Evolutionary conservation across 2,888 invertebrate species (phyloP).

Genomic region (Exocentrus adspersus): DNA sequence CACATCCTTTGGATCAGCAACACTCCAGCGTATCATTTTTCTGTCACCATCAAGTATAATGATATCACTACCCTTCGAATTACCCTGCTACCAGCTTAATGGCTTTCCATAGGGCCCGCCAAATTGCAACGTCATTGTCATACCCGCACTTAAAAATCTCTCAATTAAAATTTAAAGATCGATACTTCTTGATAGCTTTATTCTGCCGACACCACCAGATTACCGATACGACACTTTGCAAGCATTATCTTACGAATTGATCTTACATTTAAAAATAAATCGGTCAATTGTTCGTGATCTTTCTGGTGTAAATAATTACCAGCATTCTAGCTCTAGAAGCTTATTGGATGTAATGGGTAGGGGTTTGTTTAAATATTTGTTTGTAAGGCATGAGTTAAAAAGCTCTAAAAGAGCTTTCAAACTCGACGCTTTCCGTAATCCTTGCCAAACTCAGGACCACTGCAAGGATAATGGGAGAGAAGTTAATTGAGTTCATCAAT

Average conservation of each 20-base stretch:
- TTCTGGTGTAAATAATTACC: conserved; percentile 36
- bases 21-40: not conserved
- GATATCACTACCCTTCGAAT: not conserved
- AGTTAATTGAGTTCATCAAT: conserved; percentile 43
- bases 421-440: not conserved
- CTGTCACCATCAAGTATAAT: not conserved
- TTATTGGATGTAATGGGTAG: not conserved
- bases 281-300: conserved; percentile 30
- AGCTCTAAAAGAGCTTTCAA: not conserved
- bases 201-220: conserved; percentile 27
- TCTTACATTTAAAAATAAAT: conserved; percentile 30
- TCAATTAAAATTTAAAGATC: conserved; percentile 36
- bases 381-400: too few species aligned
- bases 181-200: conserved; percentile 26
- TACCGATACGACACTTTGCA: conserved; percentile 29
- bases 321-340: conserved; percentile 25
- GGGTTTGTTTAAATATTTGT: not conserved
- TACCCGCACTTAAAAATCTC: conserved; percentile 32
- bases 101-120: not conserved
- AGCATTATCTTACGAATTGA: conserved; percentile 25
- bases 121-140: conserved; percentile 1
- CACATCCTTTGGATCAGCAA: too few species aligned
- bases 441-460: not conserved
- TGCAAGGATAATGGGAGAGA: conserved; percentile 14
- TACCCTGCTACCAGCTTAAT: not conserved